Evolutionary conservation across 2,797 vertebrate genomes (phyloP), one percentile per base, ranked within the genome.

Genomic region (Meriones psammophilus): DNA sequence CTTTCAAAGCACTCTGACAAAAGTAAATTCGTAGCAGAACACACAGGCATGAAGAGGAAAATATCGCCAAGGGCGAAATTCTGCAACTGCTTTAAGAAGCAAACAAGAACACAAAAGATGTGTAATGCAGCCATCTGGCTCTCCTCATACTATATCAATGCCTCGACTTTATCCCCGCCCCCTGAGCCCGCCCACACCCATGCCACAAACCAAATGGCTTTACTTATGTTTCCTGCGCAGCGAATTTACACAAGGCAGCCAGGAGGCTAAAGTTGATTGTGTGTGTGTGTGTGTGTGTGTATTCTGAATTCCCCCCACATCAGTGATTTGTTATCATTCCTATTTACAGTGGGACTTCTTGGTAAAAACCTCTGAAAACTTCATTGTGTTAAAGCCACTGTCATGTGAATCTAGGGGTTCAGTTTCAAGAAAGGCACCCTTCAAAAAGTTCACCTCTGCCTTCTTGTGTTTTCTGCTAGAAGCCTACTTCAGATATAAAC

Each of bases 61-160:
- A 98, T 98, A 98, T 98, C 97, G 98, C 98, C 98, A 87, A 97
- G 97, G 98, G 98, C 98, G 98, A 98, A 98, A 98, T 98, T 98
- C 98, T 98, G 98, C 98, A 98, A 98, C 98, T 98, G 98, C 98
- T 98, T 98, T 98, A 98, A 98, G 97, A 98, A 98, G 97, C 98
- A 98, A 98, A 98, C 97, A 98, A 98, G 98, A 98, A 98, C 97
- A 98, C 98, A 98, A 98, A 98, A 98, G 98, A 98, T 98, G 98
- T 98, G 98, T 98, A 98, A 98, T 97, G 95, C 96, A 98, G 97
- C 98, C 98, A 98, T 98, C 98, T 98, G 98, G 98, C 98, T 98
- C 97, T 97, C 97, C 97, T 98, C 98, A 97, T 98, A 98, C 98
- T 98, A 92, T 98, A 98, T 97, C 98, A 98, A 96, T 98, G 98